Base-by-base conservation (phyloP, 2,113 vertebrate species). In the Arothron firmamentum region DNA sequence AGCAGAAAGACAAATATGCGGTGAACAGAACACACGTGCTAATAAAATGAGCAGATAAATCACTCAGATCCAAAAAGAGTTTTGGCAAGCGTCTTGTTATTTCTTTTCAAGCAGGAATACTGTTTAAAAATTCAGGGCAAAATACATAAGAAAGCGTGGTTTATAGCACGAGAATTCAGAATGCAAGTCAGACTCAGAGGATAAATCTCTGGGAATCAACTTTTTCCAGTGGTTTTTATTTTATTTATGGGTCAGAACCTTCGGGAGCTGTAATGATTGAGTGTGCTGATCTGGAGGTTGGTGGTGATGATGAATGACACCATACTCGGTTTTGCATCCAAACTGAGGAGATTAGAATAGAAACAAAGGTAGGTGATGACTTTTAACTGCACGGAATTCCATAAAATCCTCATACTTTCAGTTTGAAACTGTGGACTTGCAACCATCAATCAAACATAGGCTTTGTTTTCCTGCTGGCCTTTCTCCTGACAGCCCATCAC, bases 201-300 rank as follows among this genome's bases (percentile, higher is more conserved):
- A 77, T 88, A 81, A 87, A 91, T 90, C 86, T 85, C 75, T 84
- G 80, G 72, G 85, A 86, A 85, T 89, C 84, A 88, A 84, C 90
- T 84, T 65, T 70, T 59, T 80, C 38, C 67, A 78, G 62, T 80
- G 78, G 73, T 75, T 68, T 67, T 66, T 65, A 65, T 59, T 83
- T 76, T 85, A 89, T 90, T 89, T 90, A 88, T 86, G 77, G 81
- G 72, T 69, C 66, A 65, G 74, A 74, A 78, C 69, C 75, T 80
- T 79, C 78, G 74, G 62, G 28, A 46, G 70, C 61, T 56, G 63
- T 77, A 81, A 83, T 80, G 75, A 81, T 56, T 73, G 71, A 76
- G 69, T n/a, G 49, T 17, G 8, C 52, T 59, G 53, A 78, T 60
- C 47, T 53, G 57, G 69, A 62, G 65, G 69, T 49, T 21, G 23